Percentiles rank a stretch among this genome's conserved stretches.
These are phyloP conservation scores for Melanotaenia duboulayi DNA, from an alignment of 2,113 vertebrate species.

Conservation along the genomic window DNA sequence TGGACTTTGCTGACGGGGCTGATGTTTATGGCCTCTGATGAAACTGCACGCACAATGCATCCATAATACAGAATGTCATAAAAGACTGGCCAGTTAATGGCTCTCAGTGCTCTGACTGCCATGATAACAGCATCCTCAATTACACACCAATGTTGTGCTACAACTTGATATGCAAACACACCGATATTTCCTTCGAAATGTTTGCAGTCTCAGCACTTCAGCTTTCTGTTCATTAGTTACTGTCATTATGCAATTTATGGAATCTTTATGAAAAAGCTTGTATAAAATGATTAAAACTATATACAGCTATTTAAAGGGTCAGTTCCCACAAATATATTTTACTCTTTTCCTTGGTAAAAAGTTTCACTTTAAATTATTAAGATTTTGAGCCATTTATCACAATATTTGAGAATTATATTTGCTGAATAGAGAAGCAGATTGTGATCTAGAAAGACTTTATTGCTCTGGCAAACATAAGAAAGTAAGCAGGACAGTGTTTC, in stretches of 20 bases:
- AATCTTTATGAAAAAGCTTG: conserved; percentile 8
- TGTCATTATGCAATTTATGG: conserved; percentile 46
- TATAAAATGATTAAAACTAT: conserved; percentile 25
- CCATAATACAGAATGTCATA: conserved; percentile 81
- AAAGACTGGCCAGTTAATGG: conserved; percentile 77
- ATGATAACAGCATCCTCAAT: conserved; percentile 75
- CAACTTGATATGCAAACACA: conserved; percentile 72
- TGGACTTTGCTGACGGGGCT: conserved; percentile 83
- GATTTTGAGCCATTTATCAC: too few relatives aligned
- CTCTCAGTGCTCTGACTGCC: conserved; percentile 73
- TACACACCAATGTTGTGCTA: conserved; percentile 71
- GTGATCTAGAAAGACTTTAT: neutral
- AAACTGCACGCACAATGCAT: conserved; percentile 76
- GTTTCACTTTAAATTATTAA: too few relatives aligned
- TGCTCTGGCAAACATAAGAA: too few relatives aligned
- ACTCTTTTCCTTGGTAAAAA: too few relatives aligned
- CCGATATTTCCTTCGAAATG: conserved; percentile 55
- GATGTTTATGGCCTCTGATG: conserved; percentile 79
- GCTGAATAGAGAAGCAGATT: neutral
- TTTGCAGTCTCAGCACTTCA: conserved; percentile 57
- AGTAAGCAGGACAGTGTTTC: neutral
- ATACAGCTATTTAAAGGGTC: neutral
- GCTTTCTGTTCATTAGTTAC: conserved; percentile 46
- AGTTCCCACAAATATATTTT: conserved; percentile 5
- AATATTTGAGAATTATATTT: too few relatives aligned